A percentile compares a stretch with the other conserved stretches of the same genome.
These are phyloP conservation scores for Thymelicus sylvestris DNA, from an alignment of 2,888 invertebrate species.

Conservation along the genomic window DNA sequence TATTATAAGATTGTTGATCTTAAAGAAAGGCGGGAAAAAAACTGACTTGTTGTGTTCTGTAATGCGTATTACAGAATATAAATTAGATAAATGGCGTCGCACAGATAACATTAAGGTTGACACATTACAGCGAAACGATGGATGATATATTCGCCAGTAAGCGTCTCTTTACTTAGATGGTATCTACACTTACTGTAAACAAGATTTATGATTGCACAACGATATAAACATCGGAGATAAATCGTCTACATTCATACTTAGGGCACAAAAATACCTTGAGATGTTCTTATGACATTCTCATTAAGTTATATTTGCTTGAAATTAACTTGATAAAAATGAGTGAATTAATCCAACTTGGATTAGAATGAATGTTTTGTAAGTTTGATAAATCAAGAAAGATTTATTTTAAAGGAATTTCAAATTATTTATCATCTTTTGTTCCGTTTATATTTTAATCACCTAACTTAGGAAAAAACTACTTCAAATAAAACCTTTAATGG, in stretches of 20 bases:
- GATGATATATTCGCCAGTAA: conserved; percentile 31
- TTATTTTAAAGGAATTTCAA: too few relatives aligned
- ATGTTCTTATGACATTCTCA: too few relatives aligned
- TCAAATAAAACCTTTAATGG: too few relatives aligned
- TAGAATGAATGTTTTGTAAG: too few relatives aligned
- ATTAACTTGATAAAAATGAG: too few relatives aligned
- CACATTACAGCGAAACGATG: conserved; percentile 34
- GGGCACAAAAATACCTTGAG: neutral
- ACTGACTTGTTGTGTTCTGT: conserved; percentile 9
- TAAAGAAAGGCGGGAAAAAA: conserved; percentile 3
- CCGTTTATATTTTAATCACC: too few relatives aligned
- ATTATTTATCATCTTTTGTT: too few relatives aligned
- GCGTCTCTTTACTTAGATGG: conserved; percentile 19
- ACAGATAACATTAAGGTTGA: conserved; percentile 36
- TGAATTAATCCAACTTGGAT: too few relatives aligned
- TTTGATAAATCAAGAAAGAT: too few relatives aligned
- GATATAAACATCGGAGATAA: conserved; percentile 29
- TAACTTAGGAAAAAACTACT: too few relatives aligned
- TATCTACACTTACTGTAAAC: conserved; percentile 33
- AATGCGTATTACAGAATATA: conserved; percentile 38
- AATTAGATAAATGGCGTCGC: conserved; percentile 33
- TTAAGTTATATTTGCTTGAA: too few relatives aligned
- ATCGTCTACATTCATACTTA: conserved; percentile 16
- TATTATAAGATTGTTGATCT: too few relatives aligned
- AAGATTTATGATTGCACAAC: conserved; percentile 29